These are phyloP conservation scores for Syngnathoides biaculeatus DNA, from an alignment of 2,113 vertebrate species.

Conservation along the genomic window DNA sequence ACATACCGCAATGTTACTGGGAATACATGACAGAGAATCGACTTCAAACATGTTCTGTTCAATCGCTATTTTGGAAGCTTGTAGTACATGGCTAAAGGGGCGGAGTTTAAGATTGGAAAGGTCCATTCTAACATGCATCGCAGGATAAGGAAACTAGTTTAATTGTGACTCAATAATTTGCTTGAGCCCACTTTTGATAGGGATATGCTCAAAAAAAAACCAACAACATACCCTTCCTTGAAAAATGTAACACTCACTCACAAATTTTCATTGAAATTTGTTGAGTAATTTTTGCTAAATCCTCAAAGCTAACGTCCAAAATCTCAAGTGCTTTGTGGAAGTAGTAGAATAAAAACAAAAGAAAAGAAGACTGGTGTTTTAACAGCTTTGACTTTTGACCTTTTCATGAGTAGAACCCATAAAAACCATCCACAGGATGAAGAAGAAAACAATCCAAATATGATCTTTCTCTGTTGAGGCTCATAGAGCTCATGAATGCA, in stretches of 20 bases:
- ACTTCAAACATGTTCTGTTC: too few relatives aligned
- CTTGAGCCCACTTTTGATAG: too few relatives aligned
- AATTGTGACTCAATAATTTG: too few relatives aligned
- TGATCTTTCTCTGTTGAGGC: slow-evolving; percentile 44
- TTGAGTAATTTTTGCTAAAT: background rate
- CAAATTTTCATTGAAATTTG: background rate
- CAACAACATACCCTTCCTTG: too few relatives aligned
- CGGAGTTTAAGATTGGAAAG: too few relatives aligned
- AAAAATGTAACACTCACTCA: background rate
- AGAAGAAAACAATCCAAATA: slow-evolving; percentile 30
- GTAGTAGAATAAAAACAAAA: background rate
- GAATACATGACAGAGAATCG: too few relatives aligned
- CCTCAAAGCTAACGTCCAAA: background rate
- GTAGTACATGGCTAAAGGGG: too few relatives aligned
- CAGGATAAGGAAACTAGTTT: too few relatives aligned
- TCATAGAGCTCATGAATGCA: slow-evolving; percentile 43
- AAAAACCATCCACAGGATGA: slow-evolving; percentile 40
- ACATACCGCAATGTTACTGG: too few relatives aligned
- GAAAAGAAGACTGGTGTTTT: slow-evolving; percentile 2
- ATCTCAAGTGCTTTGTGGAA: background rate
- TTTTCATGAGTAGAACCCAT: slow-evolving; percentile 31
- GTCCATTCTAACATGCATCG: too few relatives aligned
- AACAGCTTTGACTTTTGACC: slow-evolving; percentile 12
- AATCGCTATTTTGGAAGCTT: too few relatives aligned
- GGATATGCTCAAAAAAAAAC: too few relatives aligned